These are phyloP conservation scores for Ictalurus furcatus DNA, from an alignment of 2,113 vertebrate species.

Conservation along the genomic window DNA sequence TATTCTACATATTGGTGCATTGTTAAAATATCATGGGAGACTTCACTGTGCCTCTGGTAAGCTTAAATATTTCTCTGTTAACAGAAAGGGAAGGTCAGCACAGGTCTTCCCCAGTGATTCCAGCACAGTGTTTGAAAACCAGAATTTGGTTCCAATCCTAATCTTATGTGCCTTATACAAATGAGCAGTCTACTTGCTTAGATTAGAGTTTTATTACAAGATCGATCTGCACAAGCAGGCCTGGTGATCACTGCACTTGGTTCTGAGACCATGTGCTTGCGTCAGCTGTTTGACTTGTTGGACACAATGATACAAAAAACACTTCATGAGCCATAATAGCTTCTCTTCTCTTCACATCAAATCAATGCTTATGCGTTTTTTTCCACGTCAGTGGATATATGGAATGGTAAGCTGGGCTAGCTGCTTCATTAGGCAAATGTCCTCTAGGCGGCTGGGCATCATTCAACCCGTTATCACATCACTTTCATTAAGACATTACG, in stretches of 20 bases:
- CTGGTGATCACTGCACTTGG: neutral
- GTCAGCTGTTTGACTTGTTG: constrained; percentile 44
- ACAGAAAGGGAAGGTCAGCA: constrained; percentile 15
- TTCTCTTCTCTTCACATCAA: constrained; percentile 43
- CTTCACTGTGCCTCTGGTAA: neutral
- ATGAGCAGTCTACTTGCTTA: neutral
- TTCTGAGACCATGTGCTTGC: neutral
- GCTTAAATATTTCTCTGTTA: constrained; percentile 12
- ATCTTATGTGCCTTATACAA: neutral
- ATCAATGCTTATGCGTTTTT: constrained; percentile 22
- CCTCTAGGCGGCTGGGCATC: constrained; percentile 50
- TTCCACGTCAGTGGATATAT: constrained; percentile 36
- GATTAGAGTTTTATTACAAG: neutral
- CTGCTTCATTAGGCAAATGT: constrained; percentile 50
- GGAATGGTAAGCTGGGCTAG: constrained; percentile 47
- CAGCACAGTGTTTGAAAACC: neutral
- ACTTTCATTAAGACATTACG: constrained; percentile 47
- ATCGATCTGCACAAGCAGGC: neutral
- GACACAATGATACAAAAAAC: constrained; percentile 61
- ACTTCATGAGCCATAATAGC: constrained; percentile 62
- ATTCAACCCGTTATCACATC: constrained; percentile 55
- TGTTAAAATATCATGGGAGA: constrained; percentile 8
- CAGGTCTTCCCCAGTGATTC: neutral
- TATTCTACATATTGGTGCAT: constrained; percentile 1
- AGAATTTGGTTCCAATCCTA: neutral